Base-by-base conservation (phyloP, 53 echinoderm and acorn worm species). In the Crossaster papposus region DNA sequence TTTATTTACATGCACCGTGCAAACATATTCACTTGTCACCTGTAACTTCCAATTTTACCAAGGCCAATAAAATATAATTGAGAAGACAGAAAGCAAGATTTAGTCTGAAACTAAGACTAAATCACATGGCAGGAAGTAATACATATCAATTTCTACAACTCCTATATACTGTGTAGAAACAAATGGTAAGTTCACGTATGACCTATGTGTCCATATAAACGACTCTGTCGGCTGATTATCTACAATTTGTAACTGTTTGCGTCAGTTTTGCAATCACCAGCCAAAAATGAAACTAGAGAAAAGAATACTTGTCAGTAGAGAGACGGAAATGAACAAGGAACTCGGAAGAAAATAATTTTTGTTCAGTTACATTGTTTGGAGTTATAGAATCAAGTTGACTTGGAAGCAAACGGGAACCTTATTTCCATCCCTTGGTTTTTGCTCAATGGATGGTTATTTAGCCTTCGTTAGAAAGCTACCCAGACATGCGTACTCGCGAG, bases 381-480 rank as follows among this genome's bases (percentile, higher is more conserved):
- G 58, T 17, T 14, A 52, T 52, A 17, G 12, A 58, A 58, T 15
- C 2, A 58, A 18, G 58, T 58, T 58, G 58, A 15, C 12, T 58
- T 58, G 17, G 44, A 7, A 44, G 44, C 44, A 44, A 44, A 44
- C n/a, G n/a, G 44, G 44, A 5, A 44, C 44, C 5, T 44, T 44
- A 58, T 58, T 58, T 58, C 7, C 58, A 58, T 58, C 0, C 17
- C 7, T 17, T 14, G 54, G 28, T 14, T n/a, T n/a, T n/a, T 20
- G 23, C 5, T 81, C 64, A 65, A 10, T 82, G 36, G 82, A 82
- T 65, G n/a, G 37, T 12, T 82, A 37, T 24, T n/a, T 37, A 68
- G 24, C 82, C 35, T 35, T 24, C 14, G 36, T 37, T 8, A 65
- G 22, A 35, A 70, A 65, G 14, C 44, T 82, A 32, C 82, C 68